Evolutionary conservation across 2,113 vertebrate species (phyloP).

Genomic region (Carollia perspicillata): DNA sequence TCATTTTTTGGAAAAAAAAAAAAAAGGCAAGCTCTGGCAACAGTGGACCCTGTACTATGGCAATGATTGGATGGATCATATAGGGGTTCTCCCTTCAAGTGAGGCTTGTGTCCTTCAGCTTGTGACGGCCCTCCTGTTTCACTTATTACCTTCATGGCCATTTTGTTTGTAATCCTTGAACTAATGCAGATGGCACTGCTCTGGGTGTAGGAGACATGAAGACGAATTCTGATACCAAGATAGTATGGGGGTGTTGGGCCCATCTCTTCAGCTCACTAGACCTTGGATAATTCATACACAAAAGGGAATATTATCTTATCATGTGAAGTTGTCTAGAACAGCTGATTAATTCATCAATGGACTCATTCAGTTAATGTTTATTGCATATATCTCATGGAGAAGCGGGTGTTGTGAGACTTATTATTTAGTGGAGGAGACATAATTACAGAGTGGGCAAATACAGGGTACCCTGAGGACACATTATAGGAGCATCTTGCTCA

Average conservation of each 20-base stretch:
- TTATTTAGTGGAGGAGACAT: neutral
- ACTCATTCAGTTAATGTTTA: neutral
- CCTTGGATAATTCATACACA: neutral
- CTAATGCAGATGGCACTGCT: neutral
- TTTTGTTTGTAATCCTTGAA: neutral
- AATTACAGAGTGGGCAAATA: neutral
- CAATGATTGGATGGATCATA: neutral
- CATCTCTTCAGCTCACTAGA: neutral
- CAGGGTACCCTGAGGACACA: neutral
- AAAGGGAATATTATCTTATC: neutral
- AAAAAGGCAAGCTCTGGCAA: neutral
- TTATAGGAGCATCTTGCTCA: neutral
- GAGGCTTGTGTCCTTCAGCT: neutral
- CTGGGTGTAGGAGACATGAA: neutral
- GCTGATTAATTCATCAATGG: neutral
- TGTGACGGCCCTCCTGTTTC: neutral
- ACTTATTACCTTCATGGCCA: neutral
- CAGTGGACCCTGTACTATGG: neutral
- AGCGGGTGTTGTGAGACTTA: neutral
- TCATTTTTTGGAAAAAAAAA: neutral
- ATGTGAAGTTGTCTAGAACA: neutral
- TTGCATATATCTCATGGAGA: neutral
- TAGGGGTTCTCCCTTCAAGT: neutral
- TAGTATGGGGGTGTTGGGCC: accelerated
- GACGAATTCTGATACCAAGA: neutral